Base-by-base conservation (phyloP, 2,888 invertebrate species). In the Amphipyra berbera region DNA sequence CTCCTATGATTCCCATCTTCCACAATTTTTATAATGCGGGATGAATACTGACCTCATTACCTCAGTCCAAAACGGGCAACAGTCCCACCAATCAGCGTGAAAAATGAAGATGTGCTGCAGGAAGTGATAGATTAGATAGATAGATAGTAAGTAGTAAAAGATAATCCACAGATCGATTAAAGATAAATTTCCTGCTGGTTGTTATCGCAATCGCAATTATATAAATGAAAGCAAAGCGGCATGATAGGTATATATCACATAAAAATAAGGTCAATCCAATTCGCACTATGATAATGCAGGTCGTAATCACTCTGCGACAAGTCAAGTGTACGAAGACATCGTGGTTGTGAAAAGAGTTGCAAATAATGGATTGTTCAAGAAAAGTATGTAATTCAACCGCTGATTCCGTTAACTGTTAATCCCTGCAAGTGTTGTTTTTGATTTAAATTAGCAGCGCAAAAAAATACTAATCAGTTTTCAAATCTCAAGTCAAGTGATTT, bases 261-360 rank as follows among this genome's bases (percentile, higher is more conserved):
- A 56, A 53, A 52, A 63, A 60, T 67, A 41, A 73, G 74, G 78
- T 52, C 77, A 67, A 44, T 50, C n/a, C 37, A 56, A 56, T 55
- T 35, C 14, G 37, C 48, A 50, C 45, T 5, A 13, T 44, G 78
- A 76, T 77, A 77, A 62, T 45, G 54, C 46, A 46, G 37, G 33
- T 13, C 7, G 35, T 21, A 58, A 57, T 64, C 64, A 74, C 56
- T 74, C 59, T 50, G 48, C 27, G 21, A 38, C 41, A 12, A 37
- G 52, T 7, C 49, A 46, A 46, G 46, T 52, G 41, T 33, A 21
- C 15, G 60, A 38, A 60, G 55, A 58, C 63, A 60, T 27, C 38
- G 54, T 12, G 38, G 35, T 57, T 58, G 48, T 44, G 14, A 33
- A 46, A 30, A 33, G 2, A 37, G 12, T 27, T 10, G 12, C 0